A percentile compares a stretch with the other conserved stretches of the same genome.
Conservation (phyloP, 2,888 invertebrate genomes). For the Folsomia candida region DNA sequence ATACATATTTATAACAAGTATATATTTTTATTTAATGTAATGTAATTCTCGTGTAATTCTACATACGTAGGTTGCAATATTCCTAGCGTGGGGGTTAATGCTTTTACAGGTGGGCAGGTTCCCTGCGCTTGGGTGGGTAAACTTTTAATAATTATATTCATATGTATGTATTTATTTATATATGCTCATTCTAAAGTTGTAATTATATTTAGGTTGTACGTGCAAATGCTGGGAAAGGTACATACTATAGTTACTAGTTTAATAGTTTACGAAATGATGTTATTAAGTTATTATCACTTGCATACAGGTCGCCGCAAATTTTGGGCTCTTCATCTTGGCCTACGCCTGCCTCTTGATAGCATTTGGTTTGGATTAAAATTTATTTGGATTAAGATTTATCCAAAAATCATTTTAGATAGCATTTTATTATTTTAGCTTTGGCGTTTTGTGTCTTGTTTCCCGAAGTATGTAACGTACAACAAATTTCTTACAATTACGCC, state of each 20-base stretch:
- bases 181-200: no score
- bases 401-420: no score
- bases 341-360: conserved; percentile 81
- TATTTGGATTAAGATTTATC: neutral
- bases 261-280: neutral
- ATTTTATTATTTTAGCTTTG: neutral
- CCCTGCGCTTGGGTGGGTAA: conserved; percentile 84
- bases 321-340: conserved; percentile 79
- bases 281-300: neutral
- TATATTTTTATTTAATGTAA: neutral
- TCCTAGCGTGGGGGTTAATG: conserved; percentile 48
- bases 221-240: conserved; percentile 73
- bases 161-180: no score
- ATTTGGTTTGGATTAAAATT: conserved; percentile 82
- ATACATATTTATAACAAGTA: conserved; percentile 5
- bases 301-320: conserved; percentile 62
- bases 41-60: neutral
- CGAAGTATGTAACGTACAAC: conserved; percentile 56
- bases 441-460: conserved; percentile 55
- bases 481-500: neutral
- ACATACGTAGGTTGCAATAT: conserved; percentile 44
- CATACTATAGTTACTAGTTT: neutral
- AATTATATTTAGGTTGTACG: no score
- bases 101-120: conserved; percentile 68
- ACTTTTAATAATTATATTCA: no score